Conservation (phyloP, 2,888 invertebrate species). For the Calephelis perditalis region DNA sequence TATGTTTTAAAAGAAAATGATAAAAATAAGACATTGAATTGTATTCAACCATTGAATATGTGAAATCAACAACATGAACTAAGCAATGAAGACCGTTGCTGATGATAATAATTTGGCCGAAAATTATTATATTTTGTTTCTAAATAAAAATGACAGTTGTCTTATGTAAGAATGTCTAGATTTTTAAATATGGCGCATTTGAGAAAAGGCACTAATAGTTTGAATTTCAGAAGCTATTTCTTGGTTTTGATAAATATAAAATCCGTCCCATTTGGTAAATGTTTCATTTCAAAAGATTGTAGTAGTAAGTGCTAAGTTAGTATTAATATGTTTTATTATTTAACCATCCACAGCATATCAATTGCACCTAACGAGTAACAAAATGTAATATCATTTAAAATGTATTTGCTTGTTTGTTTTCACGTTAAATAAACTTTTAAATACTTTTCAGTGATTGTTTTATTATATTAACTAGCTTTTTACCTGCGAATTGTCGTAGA, state of each 20-base stretch:
- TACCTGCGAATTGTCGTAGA: no score
- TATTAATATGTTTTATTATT: slow-evolving; percentile 40
- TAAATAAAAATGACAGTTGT: no score
- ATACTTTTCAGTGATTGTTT: slow-evolving; percentile 28
- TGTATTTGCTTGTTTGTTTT: slow-evolving; percentile 75
- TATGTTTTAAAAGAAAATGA: no score
- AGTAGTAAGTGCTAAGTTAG: slow-evolving; percentile 17
- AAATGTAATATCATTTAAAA: slow-evolving; percentile 56
- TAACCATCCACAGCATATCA: slow-evolving; percentile 62
- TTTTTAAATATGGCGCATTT: neutral
- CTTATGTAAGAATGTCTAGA: no score
- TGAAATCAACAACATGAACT: no score
- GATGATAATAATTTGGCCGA: no score
- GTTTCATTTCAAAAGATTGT: slow-evolving; percentile 20
- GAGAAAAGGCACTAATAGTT: slow-evolving; percentile 9
- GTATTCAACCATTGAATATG: no score
- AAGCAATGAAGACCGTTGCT: no score
- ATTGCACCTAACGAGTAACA: slow-evolving; percentile 53
- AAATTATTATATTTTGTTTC: no score
- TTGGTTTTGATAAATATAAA: slow-evolving; percentile 15
- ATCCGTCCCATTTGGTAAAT: slow-evolving; percentile 52
- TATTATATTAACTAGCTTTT: no score
- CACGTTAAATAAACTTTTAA: slow-evolving; percentile 60
- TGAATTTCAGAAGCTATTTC: slow-evolving; percentile 4
- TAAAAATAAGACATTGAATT: no score